Base-by-base conservation (phyloP, 1,140 invertebrate genomes). In the Eumeta japonica region DNA sequence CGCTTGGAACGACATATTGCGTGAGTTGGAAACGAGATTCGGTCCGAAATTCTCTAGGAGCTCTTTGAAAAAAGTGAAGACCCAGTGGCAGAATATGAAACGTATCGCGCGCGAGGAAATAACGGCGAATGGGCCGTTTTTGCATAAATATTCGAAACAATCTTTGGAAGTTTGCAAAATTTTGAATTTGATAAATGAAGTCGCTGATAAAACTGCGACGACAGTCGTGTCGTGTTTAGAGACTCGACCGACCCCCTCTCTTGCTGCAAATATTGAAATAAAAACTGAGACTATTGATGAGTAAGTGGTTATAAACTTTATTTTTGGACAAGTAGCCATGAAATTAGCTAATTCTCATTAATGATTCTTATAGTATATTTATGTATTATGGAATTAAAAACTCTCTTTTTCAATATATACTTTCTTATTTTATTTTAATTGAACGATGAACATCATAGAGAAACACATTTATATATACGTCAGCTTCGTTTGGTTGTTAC, bases 1-100 rank as follows among this genome's bases (percentile, higher is more conserved):
- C 1, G 70, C 61, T n/a, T 76, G 72, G 72, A 74, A 68, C 16
- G 66, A 73, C 37, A 74, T 76, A 37, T 40, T 74, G 19, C 46
- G 48, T 1, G 52, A 62, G 31, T 50, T 76, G 29, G 46, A 56
- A 3, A 28, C 37, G 10, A 64, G 52, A 40, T 74, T 68, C 37
- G 73, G 70, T 3, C 52, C 29, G 16, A 74, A 75, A 38, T 74
- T 74, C 46, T 45, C 43, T 13, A 59, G 46, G 3, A 68, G 61
- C 40, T 62, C 65, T 9, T 59, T 60, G 13, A 76, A 73, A 41
- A 74, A 74, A 50, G 57, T 76, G 3, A 74, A 73, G 45, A 71
- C 64, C 11, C 66, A 73, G 33, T 76, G 72, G 72, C 66, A 75
- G 30, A 75, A 73, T 37, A 75, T 75, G 72, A 75, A 73, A 44